phyloP scores from a whole-genome alignment of 2,797 vertebrate species.

The Falco rusticolus region DNA sequence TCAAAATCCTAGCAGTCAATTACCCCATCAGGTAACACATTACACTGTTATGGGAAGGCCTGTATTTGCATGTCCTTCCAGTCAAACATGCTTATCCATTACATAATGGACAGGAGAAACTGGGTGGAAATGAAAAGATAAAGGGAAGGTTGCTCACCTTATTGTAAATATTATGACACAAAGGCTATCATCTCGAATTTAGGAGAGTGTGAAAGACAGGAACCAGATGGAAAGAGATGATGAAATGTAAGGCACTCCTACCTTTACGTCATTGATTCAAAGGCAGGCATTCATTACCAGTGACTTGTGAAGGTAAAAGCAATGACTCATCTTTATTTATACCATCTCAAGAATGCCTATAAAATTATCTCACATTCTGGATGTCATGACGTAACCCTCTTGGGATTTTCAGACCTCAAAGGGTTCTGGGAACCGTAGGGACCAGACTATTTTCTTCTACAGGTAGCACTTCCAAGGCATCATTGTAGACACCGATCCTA shows the following conservation, averaged over 20 bases:
- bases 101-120: conserved; percentile 27
- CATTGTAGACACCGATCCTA: neutral
- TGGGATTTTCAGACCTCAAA: neutral
- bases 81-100: neutral
- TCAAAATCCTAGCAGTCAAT: conserved; percentile 17
- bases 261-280: neutral
- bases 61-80: neutral
- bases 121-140: conserved; percentile 5
- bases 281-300: neutral
- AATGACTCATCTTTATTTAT: neutral
- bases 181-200: conserved; percentile 4
- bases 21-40: neutral
- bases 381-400: neutral
- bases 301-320: neutral
- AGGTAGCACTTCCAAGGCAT: neutral
- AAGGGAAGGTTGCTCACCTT: neutral
- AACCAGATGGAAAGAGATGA: neutral
- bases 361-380: neutral
- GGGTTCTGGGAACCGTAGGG: fast-evolving
- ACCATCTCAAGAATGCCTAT: neutral
- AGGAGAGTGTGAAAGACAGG: neutral
- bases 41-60: neutral
- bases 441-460: neutral
- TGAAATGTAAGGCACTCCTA: neutral
- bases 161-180: conserved; percentile 29